A percentile compares a stretch with the other conserved stretches of the same genome.
Evolutionary conservation across 2,113 vertebrate genomes (phyloP).

Genomic region (Anarhynchus alexandrinus): DNA sequence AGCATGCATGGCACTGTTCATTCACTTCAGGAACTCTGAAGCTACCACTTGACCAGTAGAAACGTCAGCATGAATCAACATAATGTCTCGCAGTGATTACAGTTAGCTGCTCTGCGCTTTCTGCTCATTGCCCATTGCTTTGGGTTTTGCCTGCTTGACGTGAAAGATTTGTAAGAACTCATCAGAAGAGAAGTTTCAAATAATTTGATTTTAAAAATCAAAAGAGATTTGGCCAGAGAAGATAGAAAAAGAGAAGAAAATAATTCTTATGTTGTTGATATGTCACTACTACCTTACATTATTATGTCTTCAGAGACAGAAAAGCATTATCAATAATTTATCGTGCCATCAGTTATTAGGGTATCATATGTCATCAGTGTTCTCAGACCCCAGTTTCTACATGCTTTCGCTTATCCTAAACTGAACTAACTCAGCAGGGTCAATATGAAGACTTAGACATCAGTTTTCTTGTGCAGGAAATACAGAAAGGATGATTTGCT

Average conservation of each 20-base stretch:
- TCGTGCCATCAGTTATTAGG: neutral
- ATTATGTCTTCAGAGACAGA: neutral
- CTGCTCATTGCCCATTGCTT: neutral
- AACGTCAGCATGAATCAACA: neutral
- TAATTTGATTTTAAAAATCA: neutral
- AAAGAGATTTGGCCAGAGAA: neutral
- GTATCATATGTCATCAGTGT: neutral
- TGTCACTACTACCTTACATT: neutral
- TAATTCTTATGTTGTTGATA: neutral
- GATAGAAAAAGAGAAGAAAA: neutral
- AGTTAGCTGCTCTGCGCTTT: neutral
- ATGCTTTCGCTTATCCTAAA: neutral
- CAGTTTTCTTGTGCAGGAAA: neutral
- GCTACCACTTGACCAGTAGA: neutral
- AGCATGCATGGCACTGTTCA: neutral
- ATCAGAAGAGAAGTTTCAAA: neutral
- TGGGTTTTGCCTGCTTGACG: neutral
- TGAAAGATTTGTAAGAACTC: neutral
- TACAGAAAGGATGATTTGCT: neutral
- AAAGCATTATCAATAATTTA: neutral
- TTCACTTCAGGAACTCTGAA: slow-evolving; percentile 13
- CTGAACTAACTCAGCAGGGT: neutral
- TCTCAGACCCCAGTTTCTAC: neutral
- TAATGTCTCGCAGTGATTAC: neutral
- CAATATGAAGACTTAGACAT: neutral